Conservation (phyloP, 2,888 invertebrate genomes). For the Spodoptera littoralis region DNA sequence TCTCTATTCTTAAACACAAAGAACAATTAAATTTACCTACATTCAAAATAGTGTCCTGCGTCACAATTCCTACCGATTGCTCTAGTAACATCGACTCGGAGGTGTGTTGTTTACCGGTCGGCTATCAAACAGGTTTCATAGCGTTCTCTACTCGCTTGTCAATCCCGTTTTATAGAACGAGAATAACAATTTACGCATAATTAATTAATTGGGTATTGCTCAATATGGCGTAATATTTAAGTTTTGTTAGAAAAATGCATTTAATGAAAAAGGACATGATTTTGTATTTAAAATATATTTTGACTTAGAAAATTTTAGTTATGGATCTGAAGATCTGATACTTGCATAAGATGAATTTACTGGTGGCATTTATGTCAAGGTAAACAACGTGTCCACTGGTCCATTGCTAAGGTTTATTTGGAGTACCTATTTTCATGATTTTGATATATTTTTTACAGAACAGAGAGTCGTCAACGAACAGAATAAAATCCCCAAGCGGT, state of each 20-base stretch:
- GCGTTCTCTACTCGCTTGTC: conserved; percentile 30
- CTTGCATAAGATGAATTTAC: too few relatives aligned
- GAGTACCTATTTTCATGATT: too few relatives aligned
- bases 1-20: too few relatives aligned
- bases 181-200: conserved; percentile 11
- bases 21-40: too few relatives aligned
- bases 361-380: too few relatives aligned
- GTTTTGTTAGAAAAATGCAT: neutral
- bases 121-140: conserved; percentile 49
- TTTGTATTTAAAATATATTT: neutral
- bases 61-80: conserved; percentile 9
- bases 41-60: neutral
- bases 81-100: conserved; percentile 23
- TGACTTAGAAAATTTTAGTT: neutral
- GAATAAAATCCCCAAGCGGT: too few relatives aligned
- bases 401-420: too few relatives aligned
- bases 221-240: conserved; percentile 19
- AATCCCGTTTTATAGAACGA: conserved; percentile 49
- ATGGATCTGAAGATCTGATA: too few relatives aligned
- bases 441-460: too few relatives aligned
- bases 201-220: conserved; percentile 8
- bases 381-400: too few relatives aligned
- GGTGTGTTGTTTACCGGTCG: conserved; percentile 49
- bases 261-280: neutral
- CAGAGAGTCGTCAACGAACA: too few relatives aligned